Conservation (phyloP, 2,888 invertebrate species). For the Eupithecia centaureata region DNA sequence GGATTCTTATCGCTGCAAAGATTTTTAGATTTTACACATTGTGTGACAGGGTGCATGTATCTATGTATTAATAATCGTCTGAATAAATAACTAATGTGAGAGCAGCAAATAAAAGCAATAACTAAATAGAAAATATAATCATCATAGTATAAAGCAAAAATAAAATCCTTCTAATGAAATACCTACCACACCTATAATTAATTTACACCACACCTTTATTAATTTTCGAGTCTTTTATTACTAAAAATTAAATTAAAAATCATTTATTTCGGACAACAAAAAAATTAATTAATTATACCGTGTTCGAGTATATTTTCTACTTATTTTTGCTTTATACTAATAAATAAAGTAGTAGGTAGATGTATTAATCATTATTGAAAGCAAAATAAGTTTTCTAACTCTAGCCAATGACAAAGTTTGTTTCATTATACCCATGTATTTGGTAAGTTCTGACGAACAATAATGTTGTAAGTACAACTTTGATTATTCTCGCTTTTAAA, state of each 20-base stretch:
- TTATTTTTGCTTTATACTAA: conserved; percentile 36
- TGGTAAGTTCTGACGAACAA: conserved; percentile 34
- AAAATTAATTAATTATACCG: too few relatives aligned
- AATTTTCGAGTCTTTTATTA: too few relatives aligned
- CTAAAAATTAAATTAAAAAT: too few relatives aligned
- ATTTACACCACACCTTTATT: not conserved
- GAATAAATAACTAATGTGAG: conserved; percentile 49
- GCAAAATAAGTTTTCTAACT: conserved; percentile 14
- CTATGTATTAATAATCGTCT: conserved; percentile 52
- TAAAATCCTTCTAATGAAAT: not conserved
- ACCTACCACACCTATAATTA: not conserved
- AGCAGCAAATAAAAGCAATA: conserved; percentile 32
- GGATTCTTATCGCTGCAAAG: conserved; percentile 33
- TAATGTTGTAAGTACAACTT: conserved; percentile 8
- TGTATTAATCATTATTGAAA: conserved; percentile 8
- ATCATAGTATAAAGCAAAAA: conserved; percentile 35
- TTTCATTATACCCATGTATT: conserved; percentile 24
- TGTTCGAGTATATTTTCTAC: not conserved
- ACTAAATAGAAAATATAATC: conserved; percentile 34
- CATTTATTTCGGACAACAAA: too few relatives aligned
- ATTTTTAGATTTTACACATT: conserved; percentile 61
- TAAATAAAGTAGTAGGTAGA: conserved; percentile 28
- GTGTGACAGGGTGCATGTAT: conserved; percentile 84
- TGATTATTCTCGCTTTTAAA: not conserved
- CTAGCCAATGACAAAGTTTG: conserved; percentile 21